Evolutionary conservation across 2,113 vertebrate species (phyloP).

Genomic region (Pelobates fuscus): DNA sequence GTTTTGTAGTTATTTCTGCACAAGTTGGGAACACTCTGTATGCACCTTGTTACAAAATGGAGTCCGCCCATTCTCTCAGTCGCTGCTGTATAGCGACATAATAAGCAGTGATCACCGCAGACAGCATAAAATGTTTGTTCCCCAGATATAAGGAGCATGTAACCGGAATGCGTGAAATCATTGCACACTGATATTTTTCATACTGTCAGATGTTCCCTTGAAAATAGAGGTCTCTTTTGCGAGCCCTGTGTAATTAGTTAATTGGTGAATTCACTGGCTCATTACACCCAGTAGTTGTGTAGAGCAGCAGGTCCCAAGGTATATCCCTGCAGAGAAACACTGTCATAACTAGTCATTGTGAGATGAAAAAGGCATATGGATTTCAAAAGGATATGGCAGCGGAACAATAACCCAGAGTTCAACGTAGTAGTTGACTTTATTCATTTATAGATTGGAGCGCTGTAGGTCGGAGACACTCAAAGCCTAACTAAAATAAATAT

Average conservation of each 20-base stretch:
- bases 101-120: slow-evolving; percentile 1
- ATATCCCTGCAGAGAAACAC: slow-evolving; percentile 16
- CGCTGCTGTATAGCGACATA: no score
- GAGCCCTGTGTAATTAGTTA: slow-evolving; percentile 47
- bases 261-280: slow-evolving; percentile 49
- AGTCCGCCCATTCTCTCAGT: no score
- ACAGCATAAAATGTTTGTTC: slow-evolving; percentile 30
- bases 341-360: slow-evolving; percentile 43
- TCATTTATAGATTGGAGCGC: no score
- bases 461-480: no score
- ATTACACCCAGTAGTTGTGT: slow-evolving; percentile 46
- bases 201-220: slow-evolving; percentile 43
- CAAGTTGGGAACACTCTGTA: no score
- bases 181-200: slow-evolving; percentile 37
- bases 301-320: slow-evolving; percentile 41
- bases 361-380: background rate
- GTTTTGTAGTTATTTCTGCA: no score
- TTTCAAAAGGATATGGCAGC: background rate
- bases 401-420: no score
- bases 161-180: slow-evolving; percentile 13
- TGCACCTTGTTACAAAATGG: no score
- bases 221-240: slow-evolving; percentile 48
- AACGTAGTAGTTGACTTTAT: no score
- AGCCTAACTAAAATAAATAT: no score
- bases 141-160: background rate